Conservation (phyloP, 2,113 vertebrate species). For the Silurus glanis region DNA sequence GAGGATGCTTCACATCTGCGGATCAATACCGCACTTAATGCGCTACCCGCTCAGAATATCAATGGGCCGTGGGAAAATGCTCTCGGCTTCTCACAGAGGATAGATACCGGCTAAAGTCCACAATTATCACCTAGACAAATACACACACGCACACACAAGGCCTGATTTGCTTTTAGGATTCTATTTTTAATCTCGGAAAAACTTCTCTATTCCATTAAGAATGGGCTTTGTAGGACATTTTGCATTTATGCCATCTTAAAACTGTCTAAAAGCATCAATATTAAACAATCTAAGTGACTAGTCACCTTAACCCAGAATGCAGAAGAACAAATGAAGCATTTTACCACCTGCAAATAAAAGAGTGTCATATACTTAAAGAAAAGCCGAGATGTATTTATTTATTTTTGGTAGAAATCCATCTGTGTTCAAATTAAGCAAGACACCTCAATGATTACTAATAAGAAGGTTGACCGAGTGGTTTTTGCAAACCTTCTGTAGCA, state of each 20-base stretch:
- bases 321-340: not conserved
- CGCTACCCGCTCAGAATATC: slow-evolving; percentile 58
- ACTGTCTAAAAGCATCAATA: slow-evolving; percentile 9
- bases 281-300: not conserved
- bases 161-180: slow-evolving; percentile 32
- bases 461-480: not conserved
- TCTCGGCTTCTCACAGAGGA: slow-evolving; percentile 61
- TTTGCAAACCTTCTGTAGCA: not conserved
- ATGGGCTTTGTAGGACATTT: slow-evolving; percentile 7
- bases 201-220: slow-evolving; percentile 4
- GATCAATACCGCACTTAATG: slow-evolving; percentile 65
- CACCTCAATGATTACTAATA: too few species aligned
- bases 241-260: not conserved
- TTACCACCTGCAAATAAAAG: not conserved
- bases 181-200: slow-evolving; percentile 34
- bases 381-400: not conserved
- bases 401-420: not conserved
- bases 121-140: slow-evolving; percentile 56
- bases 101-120: slow-evolving; percentile 55
- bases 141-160: slow-evolving; percentile 21
- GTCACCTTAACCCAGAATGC: slow-evolving; percentile 6
- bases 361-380: too few species aligned
- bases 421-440: not conserved
- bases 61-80: slow-evolving; percentile 68
- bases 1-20: slow-evolving; percentile 56